phyloP scores from a whole-genome alignment of 2,113 vertebrate species.

The Semicossyphus pulcher region DNA sequence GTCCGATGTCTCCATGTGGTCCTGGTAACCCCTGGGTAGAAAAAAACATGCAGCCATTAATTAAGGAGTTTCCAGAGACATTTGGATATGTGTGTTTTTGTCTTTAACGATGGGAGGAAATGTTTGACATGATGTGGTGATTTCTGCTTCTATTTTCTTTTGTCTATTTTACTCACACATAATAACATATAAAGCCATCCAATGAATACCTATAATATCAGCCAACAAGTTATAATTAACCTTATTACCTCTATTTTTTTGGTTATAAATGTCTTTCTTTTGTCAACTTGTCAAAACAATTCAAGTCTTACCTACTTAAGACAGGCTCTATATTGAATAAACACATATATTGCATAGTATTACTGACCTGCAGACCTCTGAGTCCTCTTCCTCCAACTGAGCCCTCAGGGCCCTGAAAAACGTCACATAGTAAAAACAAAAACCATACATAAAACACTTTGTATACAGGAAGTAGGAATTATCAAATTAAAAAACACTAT shows the following conservation, averaged over 20 bases:
- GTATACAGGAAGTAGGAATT: not conserved
- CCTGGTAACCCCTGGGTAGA: constrained; percentile 87
- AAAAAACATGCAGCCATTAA: constrained; percentile 43
- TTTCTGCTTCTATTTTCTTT: not conserved
- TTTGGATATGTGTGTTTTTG: not conserved
- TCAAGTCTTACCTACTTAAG: too few species aligned
- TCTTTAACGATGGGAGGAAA: not conserved
- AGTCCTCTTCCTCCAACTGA: constrained; percentile 84
- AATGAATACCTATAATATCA: too few species aligned
- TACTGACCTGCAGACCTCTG: constrained; percentile 88
- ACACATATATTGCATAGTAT: too few species aligned
- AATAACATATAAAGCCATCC: too few species aligned
- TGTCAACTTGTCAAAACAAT: not conserved
- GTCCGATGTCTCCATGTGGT: constrained; percentile 88
- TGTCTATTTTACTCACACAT: not conserved
- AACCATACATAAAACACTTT: constrained; percentile 1
- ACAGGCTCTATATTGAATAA: not conserved
- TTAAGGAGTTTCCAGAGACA: constrained; percentile 10
- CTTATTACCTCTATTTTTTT: not conserved
- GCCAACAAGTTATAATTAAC: not conserved
- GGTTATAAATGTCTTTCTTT: not conserved
- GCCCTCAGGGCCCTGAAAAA: constrained; percentile 89
- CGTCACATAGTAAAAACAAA: constrained; percentile 13
- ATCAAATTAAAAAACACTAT: not conserved
- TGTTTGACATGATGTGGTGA: not conserved